phyloP scores from a whole-genome alignment of 2,888 invertebrate species.

The Drosophila neutralis region DNA sequence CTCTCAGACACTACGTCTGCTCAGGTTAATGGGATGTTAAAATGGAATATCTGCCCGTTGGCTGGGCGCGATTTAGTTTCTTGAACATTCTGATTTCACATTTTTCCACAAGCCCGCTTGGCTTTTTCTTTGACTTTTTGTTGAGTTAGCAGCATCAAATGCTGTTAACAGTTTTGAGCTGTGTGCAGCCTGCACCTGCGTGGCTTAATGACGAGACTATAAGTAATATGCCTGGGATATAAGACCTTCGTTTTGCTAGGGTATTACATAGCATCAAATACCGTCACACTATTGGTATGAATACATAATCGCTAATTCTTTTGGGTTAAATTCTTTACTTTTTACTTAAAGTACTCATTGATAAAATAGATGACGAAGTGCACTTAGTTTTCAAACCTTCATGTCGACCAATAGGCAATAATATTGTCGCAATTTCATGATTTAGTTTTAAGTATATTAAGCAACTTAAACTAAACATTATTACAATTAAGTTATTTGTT shows the following conservation, averaged over 20 bases:
- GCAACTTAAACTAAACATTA: no score
- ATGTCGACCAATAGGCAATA: background rate
- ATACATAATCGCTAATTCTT: background rate
- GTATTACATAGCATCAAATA: slow-evolving; percentile 2
- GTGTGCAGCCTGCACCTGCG: slow-evolving; percentile 51
- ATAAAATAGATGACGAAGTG: background rate
- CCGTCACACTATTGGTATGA: background rate
- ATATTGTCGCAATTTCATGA: background rate
- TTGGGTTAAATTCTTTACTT: background rate
- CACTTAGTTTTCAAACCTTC: background rate
- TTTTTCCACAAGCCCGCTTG: slow-evolving; percentile 16
- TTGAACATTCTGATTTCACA: slow-evolving; percentile 22
- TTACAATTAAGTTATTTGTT: background rate
- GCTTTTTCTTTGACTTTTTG: slow-evolving; percentile 38
- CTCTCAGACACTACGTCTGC: slow-evolving; percentile 54
- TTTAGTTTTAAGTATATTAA: background rate
- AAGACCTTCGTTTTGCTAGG: slow-evolving; percentile 33
- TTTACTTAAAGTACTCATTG: background rate
- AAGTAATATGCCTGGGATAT: slow-evolving; percentile 78
- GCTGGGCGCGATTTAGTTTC: slow-evolving; percentile 29
- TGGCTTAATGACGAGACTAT: slow-evolving; percentile 74
- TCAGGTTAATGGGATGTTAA: slow-evolving; percentile 84
- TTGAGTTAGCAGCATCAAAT: slow-evolving; percentile 28
- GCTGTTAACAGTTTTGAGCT: slow-evolving; percentile 26
- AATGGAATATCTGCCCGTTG: slow-evolving; percentile 74